Conservation (phyloP, 2,113 vertebrate species). For the Callocephalon fimbriatum region DNA sequence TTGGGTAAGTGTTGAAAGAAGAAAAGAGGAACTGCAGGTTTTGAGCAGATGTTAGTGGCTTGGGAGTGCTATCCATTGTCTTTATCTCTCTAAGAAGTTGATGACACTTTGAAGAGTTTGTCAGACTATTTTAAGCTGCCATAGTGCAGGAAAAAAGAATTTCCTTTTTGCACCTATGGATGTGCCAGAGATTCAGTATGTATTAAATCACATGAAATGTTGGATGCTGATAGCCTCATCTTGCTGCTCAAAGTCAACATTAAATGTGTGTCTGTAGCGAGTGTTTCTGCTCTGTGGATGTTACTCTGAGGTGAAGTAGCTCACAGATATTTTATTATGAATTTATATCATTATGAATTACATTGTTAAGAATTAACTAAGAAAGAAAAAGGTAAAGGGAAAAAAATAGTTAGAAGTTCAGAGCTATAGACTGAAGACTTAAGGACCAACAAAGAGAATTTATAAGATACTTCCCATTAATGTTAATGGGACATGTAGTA, state of each 20-base stretch:
- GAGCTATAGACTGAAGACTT: not conserved
- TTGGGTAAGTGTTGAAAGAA: slow-evolving; percentile 67
- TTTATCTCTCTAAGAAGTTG: slow-evolving; percentile 68
- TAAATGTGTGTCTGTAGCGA: not conserved
- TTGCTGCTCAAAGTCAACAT: not conserved
- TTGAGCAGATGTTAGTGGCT: slow-evolving; percentile 77
- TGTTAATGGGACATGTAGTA: not conserved
- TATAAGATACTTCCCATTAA: not conserved
- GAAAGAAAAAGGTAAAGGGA: not conserved
- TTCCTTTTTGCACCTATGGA: slow-evolving; percentile 60
- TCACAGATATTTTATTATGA: not conserved
- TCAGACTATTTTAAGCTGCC: slow-evolving; percentile 57
- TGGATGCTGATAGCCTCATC: not conserved
- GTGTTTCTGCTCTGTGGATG: not conserved
- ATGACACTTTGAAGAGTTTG: slow-evolving; percentile 61
- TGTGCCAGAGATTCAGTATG: slow-evolving; percentile 40
- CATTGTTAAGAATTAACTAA: not conserved
- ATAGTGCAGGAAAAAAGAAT: slow-evolving; percentile 11
- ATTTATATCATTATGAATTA: not conserved
- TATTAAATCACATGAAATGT: not conserved
- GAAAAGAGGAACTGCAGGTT: slow-evolving; percentile 61
- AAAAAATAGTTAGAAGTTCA: not conserved
- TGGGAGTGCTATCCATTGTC: slow-evolving; percentile 54
- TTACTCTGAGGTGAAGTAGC: not conserved
- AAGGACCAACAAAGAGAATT: not conserved